Base-by-base conservation (phyloP, 1,140 invertebrate species). In the Pantala flavescens region DNA sequence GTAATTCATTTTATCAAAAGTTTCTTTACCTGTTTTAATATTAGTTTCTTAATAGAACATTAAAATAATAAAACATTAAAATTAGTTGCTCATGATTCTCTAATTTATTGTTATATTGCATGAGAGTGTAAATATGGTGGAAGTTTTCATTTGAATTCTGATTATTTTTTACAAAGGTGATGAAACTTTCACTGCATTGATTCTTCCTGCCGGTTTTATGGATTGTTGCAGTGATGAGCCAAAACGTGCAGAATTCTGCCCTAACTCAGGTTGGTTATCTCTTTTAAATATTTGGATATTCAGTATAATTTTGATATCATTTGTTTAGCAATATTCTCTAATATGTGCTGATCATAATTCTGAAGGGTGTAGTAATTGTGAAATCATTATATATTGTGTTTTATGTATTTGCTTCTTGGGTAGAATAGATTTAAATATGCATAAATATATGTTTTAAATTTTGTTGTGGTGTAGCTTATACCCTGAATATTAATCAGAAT, bases 181-280 rank as follows among this genome's bases (percentile, higher is more conserved):
- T 63, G 49, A 63, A 63, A 19, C 49, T 63, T 21, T 19, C n/a
- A 21, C 49, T 19, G 14, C 14, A 63, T 63, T 63, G 49, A 63
- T 63, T 63, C 49, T 63, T 14, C 49, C 49, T 63, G 49, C 49
- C 49, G n/a, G 49, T 63, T 63, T 63, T 63, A 63, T 63, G 49
- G 49, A 63, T 63, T 63, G 49, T 63, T 63, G 76, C 75, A 76
- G 80, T 81, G 78, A 81, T 78, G 77, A 81, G 79, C 78, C 80
- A 81, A 75, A 80, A 80, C 55, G 70, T 78, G 71, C 78, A 78
- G 49, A 77, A 76, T 75, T 77, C 80, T 71, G 75, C 80, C 36
- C 74, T 80, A 24, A 78, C 79, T 42, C 80, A 81, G 80, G 80
- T 80, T 70, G 28, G 74, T 75, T 36, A 14, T 43, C 7, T 70